phyloP scores from a whole-genome alignment of 2,797 vertebrate species.

The Semaprochilodus insignis region DNA sequence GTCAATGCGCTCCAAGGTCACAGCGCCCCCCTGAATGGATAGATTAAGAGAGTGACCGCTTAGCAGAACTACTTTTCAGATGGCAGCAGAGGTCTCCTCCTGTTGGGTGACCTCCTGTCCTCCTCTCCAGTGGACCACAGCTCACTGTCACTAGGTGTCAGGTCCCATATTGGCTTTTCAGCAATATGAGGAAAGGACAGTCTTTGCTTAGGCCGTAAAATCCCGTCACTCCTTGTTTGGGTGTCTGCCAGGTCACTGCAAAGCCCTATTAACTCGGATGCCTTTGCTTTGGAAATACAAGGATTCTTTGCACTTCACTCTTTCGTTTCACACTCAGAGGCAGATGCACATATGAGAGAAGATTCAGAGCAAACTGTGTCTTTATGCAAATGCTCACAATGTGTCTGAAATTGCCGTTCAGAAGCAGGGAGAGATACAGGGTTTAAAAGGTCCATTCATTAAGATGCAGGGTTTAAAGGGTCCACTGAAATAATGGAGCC shows the following conservation, averaged over 20 bases:
- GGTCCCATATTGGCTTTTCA: slow-evolving; percentile 44
- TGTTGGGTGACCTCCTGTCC: slow-evolving; percentile 32
- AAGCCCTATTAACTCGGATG: slow-evolving; percentile 3
- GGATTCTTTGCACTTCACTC: slow-evolving; percentile 12
- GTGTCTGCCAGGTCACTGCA: neutral
- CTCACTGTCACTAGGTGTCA: slow-evolving; percentile 22
- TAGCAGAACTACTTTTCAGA: slow-evolving; percentile 41
- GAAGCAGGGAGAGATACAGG: too few species aligned
- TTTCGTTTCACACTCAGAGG: neutral
- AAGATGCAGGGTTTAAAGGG: too few species aligned
- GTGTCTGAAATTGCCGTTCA: neutral
- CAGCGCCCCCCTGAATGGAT: slow-evolving; percentile 43
- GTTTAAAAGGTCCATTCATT: too few species aligned
- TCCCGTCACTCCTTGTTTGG: slow-evolving; percentile 7
- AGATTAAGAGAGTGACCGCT: slow-evolving; percentile 55
- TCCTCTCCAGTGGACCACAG: slow-evolving; percentile 25
- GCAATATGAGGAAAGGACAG: slow-evolving; percentile 19
- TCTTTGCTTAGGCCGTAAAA: slow-evolving; percentile 17
- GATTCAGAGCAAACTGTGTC: neutral
- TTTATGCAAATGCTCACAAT: neutral
- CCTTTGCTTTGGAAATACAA: neutral
- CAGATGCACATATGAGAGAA: neutral
- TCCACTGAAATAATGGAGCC: too few species aligned
- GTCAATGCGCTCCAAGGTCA: slow-evolving; percentile 77
- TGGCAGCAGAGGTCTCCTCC: slow-evolving; percentile 42